A percentile compares a stretch with the other conserved stretches of the same genome.
Evolutionary conservation across 2,113 vertebrate genomes (phyloP).

Genomic region (Chlorodrepanis virens): DNA sequence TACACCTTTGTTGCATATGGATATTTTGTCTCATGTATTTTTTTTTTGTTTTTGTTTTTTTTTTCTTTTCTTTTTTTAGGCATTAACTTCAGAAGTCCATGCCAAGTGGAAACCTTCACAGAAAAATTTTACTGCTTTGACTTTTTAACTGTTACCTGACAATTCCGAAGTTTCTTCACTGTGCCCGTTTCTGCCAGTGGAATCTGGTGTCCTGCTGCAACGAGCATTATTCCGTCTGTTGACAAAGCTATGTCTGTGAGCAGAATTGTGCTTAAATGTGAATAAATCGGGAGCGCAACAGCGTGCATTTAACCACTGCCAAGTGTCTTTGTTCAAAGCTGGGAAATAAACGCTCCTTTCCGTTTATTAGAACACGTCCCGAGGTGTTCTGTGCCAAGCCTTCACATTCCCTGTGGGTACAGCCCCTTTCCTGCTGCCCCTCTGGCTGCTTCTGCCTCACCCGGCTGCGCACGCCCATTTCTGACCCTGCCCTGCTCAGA

Average conservation of each 20-base stretch:
- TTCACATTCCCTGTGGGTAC: fast-evolving
- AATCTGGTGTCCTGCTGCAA: background rate
- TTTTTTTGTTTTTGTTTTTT: too few species aligned
- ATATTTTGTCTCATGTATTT: background rate
- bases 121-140: background rate
- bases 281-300: background rate
- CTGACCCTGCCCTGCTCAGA: fast-evolving
- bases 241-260: background rate
- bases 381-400: fast-evolving
- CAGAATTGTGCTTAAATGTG: background rate
- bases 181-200: fast-evolving
- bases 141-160: background rate
- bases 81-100: background rate
- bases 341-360: background rate
- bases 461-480: fast-evolving
- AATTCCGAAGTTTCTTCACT: background rate
- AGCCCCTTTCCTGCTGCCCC: fast-evolving
- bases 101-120: background rate
- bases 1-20: background rate
- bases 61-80: conserved; percentile 45
- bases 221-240: background rate
- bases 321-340: background rate
- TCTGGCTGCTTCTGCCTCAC: fast-evolving
- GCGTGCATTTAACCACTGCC: background rate
- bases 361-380: fast-evolving